These are phyloP conservation scores for Takifugu flavidus DNA, from an alignment of 2,113 vertebrate genomes.

Conservation along the genomic window DNA sequence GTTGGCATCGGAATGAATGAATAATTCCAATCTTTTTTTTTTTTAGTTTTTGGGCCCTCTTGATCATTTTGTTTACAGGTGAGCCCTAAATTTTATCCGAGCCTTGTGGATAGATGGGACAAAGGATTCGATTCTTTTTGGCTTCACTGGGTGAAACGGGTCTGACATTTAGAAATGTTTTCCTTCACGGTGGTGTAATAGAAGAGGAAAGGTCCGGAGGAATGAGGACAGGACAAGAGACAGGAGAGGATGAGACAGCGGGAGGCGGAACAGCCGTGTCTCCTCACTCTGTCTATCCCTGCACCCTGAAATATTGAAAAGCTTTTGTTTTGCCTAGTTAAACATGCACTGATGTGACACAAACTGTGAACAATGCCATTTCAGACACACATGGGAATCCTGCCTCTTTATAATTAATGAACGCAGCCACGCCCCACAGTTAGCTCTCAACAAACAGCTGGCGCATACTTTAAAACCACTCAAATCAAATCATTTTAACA, in stretches of 20 bases:
- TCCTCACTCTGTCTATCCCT: conserved; percentile 45
- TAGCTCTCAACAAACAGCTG: conserved; percentile 18
- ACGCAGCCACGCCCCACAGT: conserved; percentile 21
- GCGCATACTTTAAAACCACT: conserved; percentile 14
- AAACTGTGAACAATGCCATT: conserved; percentile 73
- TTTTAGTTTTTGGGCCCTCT: conserved; percentile 69
- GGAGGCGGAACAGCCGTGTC: conserved; percentile 47
- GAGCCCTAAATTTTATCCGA: conserved; percentile 26
- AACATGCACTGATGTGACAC: conserved; percentile 78
- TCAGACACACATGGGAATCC: conserved; percentile 51
- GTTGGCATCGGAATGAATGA: conserved; percentile 4
- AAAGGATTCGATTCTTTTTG: conserved; percentile 33
- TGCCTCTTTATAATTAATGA: conserved; percentile 70
- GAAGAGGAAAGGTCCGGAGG: conserved; percentile 39
- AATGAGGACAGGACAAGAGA: conserved; percentile 43
- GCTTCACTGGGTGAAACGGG: conserved; percentile 12
- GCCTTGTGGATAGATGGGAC: conserved; percentile 37
- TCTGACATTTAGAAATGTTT: conserved; percentile 9
- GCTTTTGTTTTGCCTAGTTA: conserved; percentile 78
- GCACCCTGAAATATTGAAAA: conserved; percentile 74
- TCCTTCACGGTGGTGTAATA: conserved; percentile 32
- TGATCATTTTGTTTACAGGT: conserved; percentile 40
- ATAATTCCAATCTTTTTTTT: conserved; percentile 63
- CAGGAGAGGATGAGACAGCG: conserved; percentile 30
- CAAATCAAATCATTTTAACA: not conserved